phyloP scores from a whole-genome alignment of 2,797 vertebrate species.

The Diglossa cyanea region DNA sequence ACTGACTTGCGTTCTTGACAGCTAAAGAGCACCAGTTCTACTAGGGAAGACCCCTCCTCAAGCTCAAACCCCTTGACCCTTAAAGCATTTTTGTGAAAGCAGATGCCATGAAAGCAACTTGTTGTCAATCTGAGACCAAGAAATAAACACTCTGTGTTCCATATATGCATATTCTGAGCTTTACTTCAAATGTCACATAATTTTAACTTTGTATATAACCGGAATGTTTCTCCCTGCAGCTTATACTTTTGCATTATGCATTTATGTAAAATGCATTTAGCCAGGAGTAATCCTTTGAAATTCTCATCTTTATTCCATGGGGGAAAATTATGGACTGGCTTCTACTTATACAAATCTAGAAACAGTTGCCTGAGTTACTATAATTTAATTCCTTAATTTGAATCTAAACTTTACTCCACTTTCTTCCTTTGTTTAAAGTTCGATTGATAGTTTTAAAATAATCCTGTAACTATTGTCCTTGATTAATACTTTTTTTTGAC shows the following conservation, averaged over 20 bases:
- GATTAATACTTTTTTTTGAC: constrained; percentile 16
- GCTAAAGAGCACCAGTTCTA: not conserved
- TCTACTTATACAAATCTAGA: constrained; percentile 50
- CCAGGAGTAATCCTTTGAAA: constrained; percentile 68
- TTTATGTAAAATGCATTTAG: constrained; percentile 71
- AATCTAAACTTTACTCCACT: constrained; percentile 6
- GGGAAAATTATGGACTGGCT: constrained; percentile 60
- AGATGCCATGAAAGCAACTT: constrained; percentile 5
- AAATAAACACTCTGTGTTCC: constrained; percentile 3
- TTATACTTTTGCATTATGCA: constrained; percentile 69
- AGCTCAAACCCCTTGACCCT: not conserved
- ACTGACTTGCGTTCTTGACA: not conserved
- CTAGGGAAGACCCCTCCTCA: not conserved
- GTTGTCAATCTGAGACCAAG: constrained; percentile 3
- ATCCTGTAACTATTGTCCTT: constrained; percentile 13
- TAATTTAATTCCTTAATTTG: constrained; percentile 63
- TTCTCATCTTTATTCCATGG: constrained; percentile 65
- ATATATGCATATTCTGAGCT: constrained; percentile 34
- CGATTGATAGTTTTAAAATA: constrained; percentile 25
- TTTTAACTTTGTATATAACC: constrained; percentile 35
- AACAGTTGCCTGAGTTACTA: constrained; percentile 45
- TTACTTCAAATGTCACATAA: constrained; percentile 52
- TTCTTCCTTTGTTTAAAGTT: constrained; percentile 25
- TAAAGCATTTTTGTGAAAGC: not conserved
- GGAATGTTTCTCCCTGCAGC: constrained; percentile 31